These are phyloP conservation scores for Eulacestoma nigropectus DNA, from an alignment of 2,113 vertebrate species.

Conservation along the genomic window DNA sequence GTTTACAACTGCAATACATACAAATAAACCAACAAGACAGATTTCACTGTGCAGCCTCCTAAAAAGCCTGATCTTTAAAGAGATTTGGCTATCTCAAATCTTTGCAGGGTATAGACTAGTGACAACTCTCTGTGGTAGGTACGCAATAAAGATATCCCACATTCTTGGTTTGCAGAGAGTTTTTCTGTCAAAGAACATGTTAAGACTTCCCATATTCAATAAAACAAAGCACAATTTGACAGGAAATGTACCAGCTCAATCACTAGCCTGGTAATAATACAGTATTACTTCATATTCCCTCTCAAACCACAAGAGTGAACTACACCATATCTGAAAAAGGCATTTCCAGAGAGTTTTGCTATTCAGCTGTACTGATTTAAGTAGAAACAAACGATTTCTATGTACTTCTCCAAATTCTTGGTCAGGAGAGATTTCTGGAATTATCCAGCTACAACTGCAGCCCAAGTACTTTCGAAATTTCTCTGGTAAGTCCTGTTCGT, in stretches of 20 bases:
- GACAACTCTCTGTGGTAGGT: neutral
- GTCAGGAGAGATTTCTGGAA: neutral
- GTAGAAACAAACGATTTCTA: neutral
- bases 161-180: neutral
- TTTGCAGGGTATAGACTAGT: neutral
- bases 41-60: neutral
- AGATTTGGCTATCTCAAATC: neutral
- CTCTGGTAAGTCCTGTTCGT: neutral
- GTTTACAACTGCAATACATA: neutral
- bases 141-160: neutral
- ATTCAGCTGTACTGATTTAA: neutral
- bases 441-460: neutral
- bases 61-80: neutral
- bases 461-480: neutral
- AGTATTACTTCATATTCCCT: neutral
- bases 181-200: neutral
- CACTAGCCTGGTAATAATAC: neutral
- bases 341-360: neutral
- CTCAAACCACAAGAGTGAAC: neutral
- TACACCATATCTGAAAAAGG: neutral
- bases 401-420: neutral
- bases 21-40: neutral
- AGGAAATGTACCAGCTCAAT: neutral
- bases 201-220: neutral
- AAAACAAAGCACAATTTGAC: neutral